phyloP scores from a whole-genome alignment of 2,888 invertebrate species.

The Orthosia incerta region DNA sequence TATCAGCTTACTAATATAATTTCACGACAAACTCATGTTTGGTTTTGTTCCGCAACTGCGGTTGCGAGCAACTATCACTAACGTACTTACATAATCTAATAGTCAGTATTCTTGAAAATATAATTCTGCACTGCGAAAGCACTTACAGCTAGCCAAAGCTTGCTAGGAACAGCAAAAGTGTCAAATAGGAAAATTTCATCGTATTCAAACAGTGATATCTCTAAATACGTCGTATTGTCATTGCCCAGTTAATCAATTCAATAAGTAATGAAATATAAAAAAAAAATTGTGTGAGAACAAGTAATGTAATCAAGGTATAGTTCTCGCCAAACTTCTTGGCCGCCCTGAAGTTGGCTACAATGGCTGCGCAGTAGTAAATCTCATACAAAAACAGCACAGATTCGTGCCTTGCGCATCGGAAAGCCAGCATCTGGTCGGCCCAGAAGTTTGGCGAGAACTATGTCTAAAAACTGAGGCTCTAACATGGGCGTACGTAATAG shows the following conservation, averaged over 20 bases:
- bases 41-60: constrained; percentile 51
- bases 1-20: constrained; percentile 53
- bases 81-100: constrained; percentile 43
- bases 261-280: not conserved
- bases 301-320: not conserved
- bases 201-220: not conserved
- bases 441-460: no score
- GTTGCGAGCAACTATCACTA: constrained; percentile 40
- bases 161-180: constrained; percentile 11
- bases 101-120: constrained; percentile 52
- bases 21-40: constrained; percentile 60
- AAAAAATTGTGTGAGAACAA: constrained; percentile 4
- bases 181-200: constrained; percentile 25
- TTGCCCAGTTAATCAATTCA: constrained; percentile 25
- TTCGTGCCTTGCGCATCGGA: no score
- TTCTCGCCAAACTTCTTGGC: no score
- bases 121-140: constrained; percentile 47
- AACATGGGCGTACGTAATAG: no score
- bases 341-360: no score
- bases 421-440: no score
- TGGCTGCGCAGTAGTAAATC: no score
- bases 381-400: no score
- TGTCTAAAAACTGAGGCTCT: constrained; percentile 11
- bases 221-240: constrained; percentile 27
- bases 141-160: constrained; percentile 55